These are phyloP conservation scores for Rapana venosa DNA, from an alignment of 2,888 invertebrate species.

Conservation along the genomic window DNA sequence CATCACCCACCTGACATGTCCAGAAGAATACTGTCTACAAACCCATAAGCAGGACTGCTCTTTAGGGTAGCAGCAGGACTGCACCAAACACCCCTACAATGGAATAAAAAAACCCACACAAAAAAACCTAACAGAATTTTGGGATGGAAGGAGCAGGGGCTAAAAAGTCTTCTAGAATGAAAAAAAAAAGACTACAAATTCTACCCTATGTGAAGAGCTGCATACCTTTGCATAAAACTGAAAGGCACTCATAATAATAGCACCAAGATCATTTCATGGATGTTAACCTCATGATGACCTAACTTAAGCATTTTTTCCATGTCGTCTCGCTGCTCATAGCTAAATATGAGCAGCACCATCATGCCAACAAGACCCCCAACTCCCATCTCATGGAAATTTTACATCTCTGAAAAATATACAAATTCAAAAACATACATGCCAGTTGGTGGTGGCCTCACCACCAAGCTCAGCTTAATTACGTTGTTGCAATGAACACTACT, in stretches of 20 bases:
- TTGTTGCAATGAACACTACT: not conserved
- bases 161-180: not conserved
- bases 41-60: no score
- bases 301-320: not conserved
- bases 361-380: not conserved
- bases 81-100: no score
- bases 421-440: not conserved
- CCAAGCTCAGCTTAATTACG: not conserved
- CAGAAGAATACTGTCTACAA: no score
- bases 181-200: not conserved
- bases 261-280: not conserved
- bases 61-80: no score
- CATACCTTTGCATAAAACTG: not conserved
- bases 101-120: no score
- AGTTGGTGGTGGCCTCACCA: not conserved
- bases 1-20: no score
- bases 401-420: not conserved
- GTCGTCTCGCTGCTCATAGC: not conserved
- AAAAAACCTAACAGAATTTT: no score
- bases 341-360: not conserved
- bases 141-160: not conserved
- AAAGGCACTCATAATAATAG: constrained; percentile 22
- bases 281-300: not conserved
- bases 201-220: not conserved
- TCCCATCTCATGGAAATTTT: not conserved